phyloP scores from a whole-genome alignment of 2,797 vertebrate species.

The Lacerta agilis region DNA sequence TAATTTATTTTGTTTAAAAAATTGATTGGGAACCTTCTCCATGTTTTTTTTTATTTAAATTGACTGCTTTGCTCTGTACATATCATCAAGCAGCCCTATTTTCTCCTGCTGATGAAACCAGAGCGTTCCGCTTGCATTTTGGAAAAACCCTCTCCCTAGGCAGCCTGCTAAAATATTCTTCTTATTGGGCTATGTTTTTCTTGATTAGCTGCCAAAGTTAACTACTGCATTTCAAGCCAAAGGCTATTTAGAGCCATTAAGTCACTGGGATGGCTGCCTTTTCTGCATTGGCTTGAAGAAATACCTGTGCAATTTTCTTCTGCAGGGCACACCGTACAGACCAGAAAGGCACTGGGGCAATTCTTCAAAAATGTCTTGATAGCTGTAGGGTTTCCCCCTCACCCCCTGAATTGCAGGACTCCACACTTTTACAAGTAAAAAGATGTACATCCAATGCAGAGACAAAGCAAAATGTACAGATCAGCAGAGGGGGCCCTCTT shows the following conservation, averaged over 20 bases:
- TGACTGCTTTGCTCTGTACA: not conserved
- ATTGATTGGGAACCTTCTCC: not conserved
- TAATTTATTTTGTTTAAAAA: not conserved
- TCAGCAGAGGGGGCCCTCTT: not conserved
- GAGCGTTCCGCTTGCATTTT: slow-evolving; percentile 20
- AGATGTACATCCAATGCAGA: not conserved
- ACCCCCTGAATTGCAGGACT: not conserved
- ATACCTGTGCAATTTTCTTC: not conserved
- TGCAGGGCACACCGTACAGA: not conserved
- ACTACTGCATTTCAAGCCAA: not conserved
- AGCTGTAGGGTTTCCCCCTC: not conserved
- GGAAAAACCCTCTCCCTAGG: not conserved
- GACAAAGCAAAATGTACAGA: not conserved
- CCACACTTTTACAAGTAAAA: not conserved
- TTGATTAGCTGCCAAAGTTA: slow-evolving; percentile 17
- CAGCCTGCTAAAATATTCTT: slow-evolving; percentile 4
- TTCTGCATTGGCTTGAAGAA: slow-evolving; percentile 11
- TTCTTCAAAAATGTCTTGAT: not conserved
- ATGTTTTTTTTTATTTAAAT: not conserved
- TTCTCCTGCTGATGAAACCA: slow-evolving; percentile 3
- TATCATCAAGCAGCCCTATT: not conserved
- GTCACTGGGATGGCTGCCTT: not conserved
- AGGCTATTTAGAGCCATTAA: not conserved
- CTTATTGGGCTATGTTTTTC: not conserved
- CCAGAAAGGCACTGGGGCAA: not conserved